Conservation (phyloP, 2,888 invertebrate genomes). For the Troides helena region DNA sequence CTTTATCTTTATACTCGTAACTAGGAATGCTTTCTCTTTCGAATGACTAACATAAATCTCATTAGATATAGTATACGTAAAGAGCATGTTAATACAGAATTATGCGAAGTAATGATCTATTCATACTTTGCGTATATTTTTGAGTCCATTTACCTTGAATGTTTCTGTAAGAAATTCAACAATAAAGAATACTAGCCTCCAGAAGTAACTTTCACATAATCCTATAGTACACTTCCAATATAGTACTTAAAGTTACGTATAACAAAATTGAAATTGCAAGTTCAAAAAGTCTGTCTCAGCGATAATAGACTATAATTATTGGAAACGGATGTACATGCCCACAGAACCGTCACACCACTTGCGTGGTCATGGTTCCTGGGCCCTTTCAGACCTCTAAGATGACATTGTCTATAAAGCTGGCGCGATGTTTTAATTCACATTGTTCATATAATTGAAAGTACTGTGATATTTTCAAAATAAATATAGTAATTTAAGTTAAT, state of each 20-base stretch:
- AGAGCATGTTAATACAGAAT: not conserved
- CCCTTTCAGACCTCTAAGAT: too few species aligned
- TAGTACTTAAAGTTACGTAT: not conserved
- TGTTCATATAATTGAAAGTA: too few species aligned
- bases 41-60: conserved; percentile 27
- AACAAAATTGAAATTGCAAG: not conserved
- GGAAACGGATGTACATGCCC: not conserved
- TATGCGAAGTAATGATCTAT: not conserved
- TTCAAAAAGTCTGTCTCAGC: not conserved
- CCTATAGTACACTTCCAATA: not conserved
- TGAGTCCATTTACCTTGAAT: too few species aligned
- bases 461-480: too few species aligned
- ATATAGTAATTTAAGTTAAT: too few species aligned
- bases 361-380: too few species aligned
- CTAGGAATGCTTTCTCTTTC: conserved; percentile 23
- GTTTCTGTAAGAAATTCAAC: not conserved
- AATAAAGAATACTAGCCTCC: not conserved
- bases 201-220: not conserved
- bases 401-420: too few species aligned
- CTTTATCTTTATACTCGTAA: conserved; percentile 23
- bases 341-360: too few species aligned
- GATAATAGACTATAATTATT: not conserved
- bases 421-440: too few species aligned
- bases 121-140: not conserved
- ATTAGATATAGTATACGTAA: not conserved